Percentiles rank a stretch among this genome's conserved stretches.
These are phyloP conservation scores for Melanotaenia pygmaea DNA, from an alignment of 2,797 vertebrate genomes.

Conservation along the genomic window DNA sequence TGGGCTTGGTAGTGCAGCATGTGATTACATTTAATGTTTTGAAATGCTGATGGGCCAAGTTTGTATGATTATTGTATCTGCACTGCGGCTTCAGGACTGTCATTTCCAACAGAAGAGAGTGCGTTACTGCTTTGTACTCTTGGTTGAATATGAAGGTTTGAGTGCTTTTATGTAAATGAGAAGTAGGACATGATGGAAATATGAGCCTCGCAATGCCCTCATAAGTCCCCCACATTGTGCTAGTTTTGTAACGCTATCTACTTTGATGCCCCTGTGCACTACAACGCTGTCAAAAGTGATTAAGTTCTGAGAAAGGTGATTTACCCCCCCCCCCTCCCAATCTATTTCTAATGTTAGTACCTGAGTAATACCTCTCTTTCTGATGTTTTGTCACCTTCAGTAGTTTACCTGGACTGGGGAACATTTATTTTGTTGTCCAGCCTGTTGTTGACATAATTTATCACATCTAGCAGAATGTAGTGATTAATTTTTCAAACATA, in stretches of 20 bases:
- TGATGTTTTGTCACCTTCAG: constrained; percentile 66
- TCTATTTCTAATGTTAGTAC: constrained; percentile 70
- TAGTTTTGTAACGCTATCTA: constrained; percentile 72
- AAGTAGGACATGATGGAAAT: constrained; percentile 70
- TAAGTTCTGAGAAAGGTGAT: constrained; percentile 72
- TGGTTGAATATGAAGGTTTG: constrained; percentile 74
- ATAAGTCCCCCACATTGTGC: constrained; percentile 71
- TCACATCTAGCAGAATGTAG: constrained; percentile 56
- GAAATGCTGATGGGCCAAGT: constrained; percentile 70
- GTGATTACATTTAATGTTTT: constrained; percentile 74
- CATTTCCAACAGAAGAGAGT: constrained; percentile 64
- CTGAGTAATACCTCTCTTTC: constrained; percentile 64
- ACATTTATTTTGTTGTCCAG: constrained; percentile 67
- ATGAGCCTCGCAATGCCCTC: constrained; percentile 69
- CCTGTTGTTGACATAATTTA: constrained; percentile 58
- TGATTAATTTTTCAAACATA: constrained; percentile 63
- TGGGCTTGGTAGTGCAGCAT: constrained; percentile 30
- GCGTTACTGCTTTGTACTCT: constrained; percentile 73
- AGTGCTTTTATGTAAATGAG: constrained; percentile 83
- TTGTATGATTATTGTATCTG: constrained; percentile 65
- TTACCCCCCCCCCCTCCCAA: constrained; percentile 51
- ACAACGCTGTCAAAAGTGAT: constrained; percentile 76
- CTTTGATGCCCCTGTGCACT: constrained; percentile 76
- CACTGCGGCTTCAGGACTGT: constrained; percentile 64
- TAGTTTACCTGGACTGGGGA: constrained; percentile 47